Base-by-base conservation (phyloP, 1,140 invertebrate genomes). In the Dreissena polymorpha region DNA sequence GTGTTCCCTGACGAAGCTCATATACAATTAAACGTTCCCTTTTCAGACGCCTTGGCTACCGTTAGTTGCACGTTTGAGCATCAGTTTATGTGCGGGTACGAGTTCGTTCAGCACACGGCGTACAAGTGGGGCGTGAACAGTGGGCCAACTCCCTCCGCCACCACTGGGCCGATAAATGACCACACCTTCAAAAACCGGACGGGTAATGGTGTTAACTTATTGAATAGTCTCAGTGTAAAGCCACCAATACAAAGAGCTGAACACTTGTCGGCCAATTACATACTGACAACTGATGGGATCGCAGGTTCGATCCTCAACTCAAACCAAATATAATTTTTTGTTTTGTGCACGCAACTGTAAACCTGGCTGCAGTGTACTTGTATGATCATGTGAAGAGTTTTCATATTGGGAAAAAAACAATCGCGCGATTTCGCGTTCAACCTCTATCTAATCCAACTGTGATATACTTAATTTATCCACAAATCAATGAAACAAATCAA, bases 51-150 rank as follows among this genome's bases (percentile, higher is more conserved):
- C 14, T 55, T 86, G 12, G 27, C 69, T 0, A 80, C 76, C 18
- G 86, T 90, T 2, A 78, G 76, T 13, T 91, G 90, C 80, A 84
- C 85, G 21, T 91, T 91, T 84, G 90, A 90, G 68, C 79, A 86
- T 50, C 77, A 64, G 0, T 90, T 88, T 63, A 64, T 89, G 57
- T 91, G 90, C 86, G 90, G 89, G 10, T 91, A 90, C 67, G 77
- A 74, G 16, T 64, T 77, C 16, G 25, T 82, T 8, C 76, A 83
- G 12, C 60, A 78, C n/a, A 85, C 87, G 8, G 21, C 64, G 0
- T 85, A 80, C 29, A 70, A 55, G 10, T 91, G 90, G 86, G 14
- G 53, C 7, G 73, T 85, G 18, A 21, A 75, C 8, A 63, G 55
- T 25, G 89, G 89, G 0, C n/a, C 25, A 23, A 86, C 87, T 3